These are phyloP conservation scores for Aphelocoma coerulescens DNA, from an alignment of 2,113 vertebrate genomes.

Conservation along the genomic window DNA sequence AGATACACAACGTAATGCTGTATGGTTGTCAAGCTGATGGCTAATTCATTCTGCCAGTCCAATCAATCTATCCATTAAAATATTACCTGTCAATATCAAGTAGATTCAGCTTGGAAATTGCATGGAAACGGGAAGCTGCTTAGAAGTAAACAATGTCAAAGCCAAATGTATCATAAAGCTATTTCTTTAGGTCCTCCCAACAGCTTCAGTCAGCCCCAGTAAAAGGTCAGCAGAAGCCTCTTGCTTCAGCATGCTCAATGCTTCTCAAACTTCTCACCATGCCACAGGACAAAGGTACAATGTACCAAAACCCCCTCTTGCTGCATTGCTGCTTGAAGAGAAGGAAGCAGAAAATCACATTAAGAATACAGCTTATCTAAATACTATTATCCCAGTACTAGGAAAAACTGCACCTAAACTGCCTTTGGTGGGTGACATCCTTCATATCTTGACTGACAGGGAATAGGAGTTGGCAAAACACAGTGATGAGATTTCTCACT, in stretches of 20 bases:
- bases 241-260: neutral
- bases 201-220: neutral
- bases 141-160: constrained; percentile 59
- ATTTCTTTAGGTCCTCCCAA: constrained; percentile 6
- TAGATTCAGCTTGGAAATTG: constrained; percentile 63
- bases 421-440: neutral
- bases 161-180: neutral
- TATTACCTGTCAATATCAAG: constrained; percentile 73
- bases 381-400: neutral
- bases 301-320: neutral
- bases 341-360: constrained; percentile 56
- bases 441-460: neutral
- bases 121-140: constrained; percentile 41
- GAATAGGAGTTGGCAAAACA: neutral
- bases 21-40: constrained; percentile 67
- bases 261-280: constrained; percentile 19
- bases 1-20: constrained; percentile 73
- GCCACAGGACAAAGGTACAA: constrained; percentile 34
- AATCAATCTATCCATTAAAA: constrained; percentile 78
- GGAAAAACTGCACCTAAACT: neutral
- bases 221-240: constrained; percentile 27
- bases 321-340: constrained; percentile 32
- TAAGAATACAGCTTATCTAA: constrained; percentile 15
- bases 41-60: constrained; percentile 76
- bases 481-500: neutral